phyloP scores from a whole-genome alignment of 2,888 invertebrate species.

The Homarus gammarus region DNA sequence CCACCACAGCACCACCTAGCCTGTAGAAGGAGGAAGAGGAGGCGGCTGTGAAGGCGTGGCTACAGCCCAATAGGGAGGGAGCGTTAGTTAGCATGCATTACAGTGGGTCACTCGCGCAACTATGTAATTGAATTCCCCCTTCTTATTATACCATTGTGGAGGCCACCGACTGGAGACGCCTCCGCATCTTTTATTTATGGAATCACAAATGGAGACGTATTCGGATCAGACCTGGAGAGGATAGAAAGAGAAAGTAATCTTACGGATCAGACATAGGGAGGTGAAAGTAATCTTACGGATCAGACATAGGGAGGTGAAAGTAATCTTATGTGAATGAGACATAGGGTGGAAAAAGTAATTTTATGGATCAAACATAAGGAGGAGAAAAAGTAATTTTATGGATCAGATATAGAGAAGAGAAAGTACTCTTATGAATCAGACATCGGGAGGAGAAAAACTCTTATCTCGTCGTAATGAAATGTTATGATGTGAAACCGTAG shows the following conservation, averaged over 20 bases:
- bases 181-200: slow-evolving; percentile 68
- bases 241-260: slow-evolving; percentile 24
- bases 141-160: slow-evolving; percentile 69
- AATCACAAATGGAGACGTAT: slow-evolving; percentile 70
- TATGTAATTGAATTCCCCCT: slow-evolving; percentile 71
- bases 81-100: slow-evolving; percentile 71
- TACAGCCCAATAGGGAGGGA: slow-evolving; percentile 53
- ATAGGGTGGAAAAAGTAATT: neutral
- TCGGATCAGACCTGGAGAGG: slow-evolving; percentile 18
- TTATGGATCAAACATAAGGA: neutral
- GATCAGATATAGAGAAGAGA: neutral
- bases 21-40: neutral
- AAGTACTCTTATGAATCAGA: neutral
- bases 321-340: neutral
- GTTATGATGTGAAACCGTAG: too few relatives aligned
- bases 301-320: neutral
- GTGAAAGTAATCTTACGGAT: neutral
- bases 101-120: slow-evolving; percentile 65
- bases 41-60: too few relatives aligned
- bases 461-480: too few relatives aligned
- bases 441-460: neutral
- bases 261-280: slow-evolving; percentile 4
- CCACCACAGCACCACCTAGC: neutral
- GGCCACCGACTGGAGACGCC: slow-evolving; percentile 36
- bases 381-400: neutral